These are phyloP conservation scores for Haliclona indistincta DNA, from an alignment of 37 sponge, comb jelly and placozoan genomes.

Conservation along the genomic window DNA sequence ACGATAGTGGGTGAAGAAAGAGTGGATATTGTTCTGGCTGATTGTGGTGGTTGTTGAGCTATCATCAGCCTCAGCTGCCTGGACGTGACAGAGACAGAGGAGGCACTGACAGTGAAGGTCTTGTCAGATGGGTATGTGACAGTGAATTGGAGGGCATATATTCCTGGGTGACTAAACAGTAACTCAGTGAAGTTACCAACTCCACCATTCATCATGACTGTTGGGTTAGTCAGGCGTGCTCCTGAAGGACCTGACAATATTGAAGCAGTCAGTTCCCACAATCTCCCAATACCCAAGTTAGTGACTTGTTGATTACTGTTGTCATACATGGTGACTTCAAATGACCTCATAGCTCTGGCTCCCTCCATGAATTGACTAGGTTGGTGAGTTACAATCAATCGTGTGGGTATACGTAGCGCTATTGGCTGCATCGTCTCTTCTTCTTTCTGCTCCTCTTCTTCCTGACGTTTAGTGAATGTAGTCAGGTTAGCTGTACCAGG, in stretches of 20 bases:
- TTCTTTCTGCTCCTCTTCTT: constrained; percentile 9
- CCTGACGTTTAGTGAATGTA: constrained; percentile 41
- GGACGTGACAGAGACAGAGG: not conserved
- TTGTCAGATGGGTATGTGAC: constrained; percentile 55
- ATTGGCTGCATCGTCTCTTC: not conserved
- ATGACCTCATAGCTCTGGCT: not conserved
- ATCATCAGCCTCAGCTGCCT: constrained; percentile 32
- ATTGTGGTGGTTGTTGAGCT: constrained; percentile 21
- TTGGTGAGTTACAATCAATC: not conserved
- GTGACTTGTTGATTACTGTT: constrained; percentile 10
- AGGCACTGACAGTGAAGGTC: constrained; percentile 12
- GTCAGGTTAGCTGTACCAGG: constrained; percentile 15
- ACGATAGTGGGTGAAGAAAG: constrained; percentile 52
- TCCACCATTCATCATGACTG: constrained; percentile 46
- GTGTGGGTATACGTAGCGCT: constrained; percentile 28
- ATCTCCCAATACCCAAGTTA: constrained; percentile 45
- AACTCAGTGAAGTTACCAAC: constrained; percentile 63
- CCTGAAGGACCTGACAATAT: constrained; percentile 19
- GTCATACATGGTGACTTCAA: constrained; percentile 51
- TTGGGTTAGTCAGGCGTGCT: constrained; percentile 8
- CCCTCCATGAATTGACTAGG: not conserved
- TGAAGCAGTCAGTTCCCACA: constrained; percentile 46
- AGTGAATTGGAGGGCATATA: constrained; percentile 41
- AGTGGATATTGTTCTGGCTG: constrained; percentile 40
- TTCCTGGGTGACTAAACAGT: constrained; percentile 61